Percentiles rank a stretch among this genome's conserved stretches.
phyloP scores from a whole-genome alignment of 2,113 vertebrate species.

The Paramisgurnus dabryanus region DNA sequence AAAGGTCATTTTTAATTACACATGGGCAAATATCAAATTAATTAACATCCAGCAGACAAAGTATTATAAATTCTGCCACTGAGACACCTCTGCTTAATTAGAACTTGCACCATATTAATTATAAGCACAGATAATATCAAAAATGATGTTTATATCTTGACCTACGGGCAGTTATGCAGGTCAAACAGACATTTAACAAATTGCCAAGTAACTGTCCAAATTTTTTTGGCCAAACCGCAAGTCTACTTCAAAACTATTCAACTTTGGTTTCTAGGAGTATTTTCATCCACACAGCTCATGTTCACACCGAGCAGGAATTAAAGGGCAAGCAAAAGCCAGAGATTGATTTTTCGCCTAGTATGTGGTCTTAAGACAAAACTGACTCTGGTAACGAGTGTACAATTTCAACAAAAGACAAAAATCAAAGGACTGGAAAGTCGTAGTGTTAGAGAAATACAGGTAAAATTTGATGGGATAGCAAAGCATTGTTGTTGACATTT shows the following conservation, averaged over 20 bases:
- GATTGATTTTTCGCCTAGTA: background rate
- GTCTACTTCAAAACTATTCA: slow-evolving; percentile 11
- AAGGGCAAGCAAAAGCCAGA: background rate
- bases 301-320: background rate
- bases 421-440: background rate
- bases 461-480: slow-evolving; percentile 2
- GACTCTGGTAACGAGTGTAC: background rate
- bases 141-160: background rate
- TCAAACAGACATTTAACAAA: background rate
- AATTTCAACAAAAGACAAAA: background rate
- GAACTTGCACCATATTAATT: background rate
- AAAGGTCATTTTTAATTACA: slow-evolving; percentile 22
- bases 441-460: background rate
- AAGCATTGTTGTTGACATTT: slow-evolving; percentile 7
- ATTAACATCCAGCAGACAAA: background rate
- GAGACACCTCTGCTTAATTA: background rate
- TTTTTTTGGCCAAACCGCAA: background rate
- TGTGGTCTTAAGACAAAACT: slow-evolving; percentile 1
- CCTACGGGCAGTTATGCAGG: background rate
- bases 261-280: background rate
- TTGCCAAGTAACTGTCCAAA: background rate
- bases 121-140: slow-evolving; percentile 7
- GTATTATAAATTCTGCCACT: background rate
- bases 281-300: background rate
- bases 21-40: slow-evolving; percentile 1